Evolutionary conservation across 2,113 vertebrate genomes (phyloP).

Genomic region (Notechis scutatus): DNA sequence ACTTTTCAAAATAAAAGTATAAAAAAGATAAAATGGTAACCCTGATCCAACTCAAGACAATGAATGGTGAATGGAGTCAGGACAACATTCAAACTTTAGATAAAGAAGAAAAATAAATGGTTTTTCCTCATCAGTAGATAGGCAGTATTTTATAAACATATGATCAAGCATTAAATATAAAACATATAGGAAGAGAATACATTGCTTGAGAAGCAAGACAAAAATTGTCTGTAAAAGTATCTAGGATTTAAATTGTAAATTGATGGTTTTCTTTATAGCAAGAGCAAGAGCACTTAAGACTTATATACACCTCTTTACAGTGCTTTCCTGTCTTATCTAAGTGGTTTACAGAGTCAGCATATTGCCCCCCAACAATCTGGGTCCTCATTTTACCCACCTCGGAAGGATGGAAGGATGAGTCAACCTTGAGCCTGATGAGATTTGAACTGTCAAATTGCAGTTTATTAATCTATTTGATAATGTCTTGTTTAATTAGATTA

Average conservation of each 20-base stretch:
- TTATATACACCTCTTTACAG: too few relatives aligned
- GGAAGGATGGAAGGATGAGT: too few relatives aligned
- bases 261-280: conserved; percentile 20
- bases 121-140: not conserved
- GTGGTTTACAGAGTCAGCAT: too few relatives aligned
- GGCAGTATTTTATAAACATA: not conserved
- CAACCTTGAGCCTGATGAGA: too few relatives aligned
- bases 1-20: not conserved
- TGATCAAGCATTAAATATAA: not conserved
- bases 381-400: too few relatives aligned
- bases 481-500: conserved; percentile 34
- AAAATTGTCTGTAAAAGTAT: not conserved
- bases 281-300: too few relatives aligned
- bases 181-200: not conserved
- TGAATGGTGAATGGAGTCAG: not conserved
- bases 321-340: too few relatives aligned
- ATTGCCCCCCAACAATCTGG: too few relatives aligned
- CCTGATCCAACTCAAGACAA: not conserved
- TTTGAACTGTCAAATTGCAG: too few relatives aligned
- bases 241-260: conserved; percentile 30
- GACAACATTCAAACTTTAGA: not conserved
- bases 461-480: conserved; percentile 26
- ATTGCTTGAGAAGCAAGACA: not conserved
- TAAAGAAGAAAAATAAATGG: not conserved
- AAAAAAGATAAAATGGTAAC: not conserved